phyloP scores from a whole-genome alignment of 2,113 vertebrate species.

The Zootoca vivipara region DNA sequence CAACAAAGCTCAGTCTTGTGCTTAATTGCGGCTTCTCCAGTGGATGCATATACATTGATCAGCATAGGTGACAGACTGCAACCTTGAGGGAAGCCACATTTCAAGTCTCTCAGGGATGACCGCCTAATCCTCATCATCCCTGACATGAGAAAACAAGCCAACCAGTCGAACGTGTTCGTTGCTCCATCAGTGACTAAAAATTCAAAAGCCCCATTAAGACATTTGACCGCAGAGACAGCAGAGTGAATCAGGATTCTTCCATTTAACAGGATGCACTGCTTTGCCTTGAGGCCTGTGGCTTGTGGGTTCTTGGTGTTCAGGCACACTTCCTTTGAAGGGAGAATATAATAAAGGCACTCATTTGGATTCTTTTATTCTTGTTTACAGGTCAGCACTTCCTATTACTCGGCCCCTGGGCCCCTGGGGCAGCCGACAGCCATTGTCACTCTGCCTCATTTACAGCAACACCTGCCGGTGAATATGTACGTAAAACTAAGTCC shows the following conservation, averaged over 20 bases:
- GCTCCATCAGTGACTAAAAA: not conserved
- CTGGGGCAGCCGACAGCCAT: constrained; percentile 68
- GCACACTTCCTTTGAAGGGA: not conserved
- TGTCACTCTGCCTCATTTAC: constrained; percentile 73
- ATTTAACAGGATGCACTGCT: not conserved
- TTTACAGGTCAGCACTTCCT: constrained; percentile 67
- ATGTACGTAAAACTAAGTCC: constrained; percentile 70
- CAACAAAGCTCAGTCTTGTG: not conserved
- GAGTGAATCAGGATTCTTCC: not conserved
- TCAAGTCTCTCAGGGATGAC: not conserved
- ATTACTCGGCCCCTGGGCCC: constrained; percentile 52
- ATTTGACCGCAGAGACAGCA: not conserved
- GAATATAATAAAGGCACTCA: not conserved
- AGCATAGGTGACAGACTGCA: not conserved
- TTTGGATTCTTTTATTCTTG: not conserved
- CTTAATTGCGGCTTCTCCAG: not conserved
- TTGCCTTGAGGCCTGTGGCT: not conserved
- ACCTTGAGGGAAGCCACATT: not conserved
- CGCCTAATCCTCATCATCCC: not conserved
- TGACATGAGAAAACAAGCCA: not conserved
- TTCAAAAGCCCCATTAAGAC: not conserved
- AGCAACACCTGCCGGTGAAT: constrained; percentile 72
- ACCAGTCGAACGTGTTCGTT: not conserved
- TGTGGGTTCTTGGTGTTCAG: not conserved
- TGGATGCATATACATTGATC: not conserved